Evolutionary conservation across 2,888 invertebrate genomes (phyloP), one percentile per base, ranked within the genome.

Genomic region (Habrosyne pyritoides): DNA sequence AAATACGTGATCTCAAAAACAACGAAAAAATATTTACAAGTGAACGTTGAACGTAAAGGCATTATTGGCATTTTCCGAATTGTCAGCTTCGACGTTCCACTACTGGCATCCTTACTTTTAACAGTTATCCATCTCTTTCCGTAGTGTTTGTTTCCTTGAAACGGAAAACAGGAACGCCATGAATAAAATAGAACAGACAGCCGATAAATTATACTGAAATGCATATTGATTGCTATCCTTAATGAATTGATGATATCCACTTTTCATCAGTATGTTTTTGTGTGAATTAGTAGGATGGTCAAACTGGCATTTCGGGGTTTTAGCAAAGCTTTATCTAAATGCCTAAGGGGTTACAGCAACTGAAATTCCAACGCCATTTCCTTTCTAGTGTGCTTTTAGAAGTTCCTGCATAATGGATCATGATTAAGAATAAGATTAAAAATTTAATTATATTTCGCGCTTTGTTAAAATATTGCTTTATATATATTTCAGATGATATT

Each of bases 1-100:
- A 86, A 87, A 87, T 84, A 85, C 84, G 85, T 86, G 84, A 83
- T 83, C 81, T 74, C 66, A 71, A 72, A 83, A 84, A 84, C 81
- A 80, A 68, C 60, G 64, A 28, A 69, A 69, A 71, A 77, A 71
- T 77, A 70, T 67, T 61, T 63, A 67, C 66, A 67, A 67, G 69
- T 66, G 66, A 42, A 18, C 42, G 18, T 42, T 42, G 7, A 18
- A n/a, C 42, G 36, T 36, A 36, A 36, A 36, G 14, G 14, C 36
- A 42, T 33, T n/a, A 33, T 42, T 42, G 42, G 42, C 18, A 42
- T 42, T 42, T 42, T 14, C 7, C n/a, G 8, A 42, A 42, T 42
- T 42, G 36, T 42, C 7, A 7, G 18, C 2, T 5, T 42, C 36
- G 18, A 42, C 36, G 7, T 42, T 42, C 18, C 42, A 42, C 14